Percentiles rank a stretch among this genome's conserved stretches.
Conservation (phyloP, 2,797 vertebrate genomes). For the Limnodromus scolopaceus region DNA sequence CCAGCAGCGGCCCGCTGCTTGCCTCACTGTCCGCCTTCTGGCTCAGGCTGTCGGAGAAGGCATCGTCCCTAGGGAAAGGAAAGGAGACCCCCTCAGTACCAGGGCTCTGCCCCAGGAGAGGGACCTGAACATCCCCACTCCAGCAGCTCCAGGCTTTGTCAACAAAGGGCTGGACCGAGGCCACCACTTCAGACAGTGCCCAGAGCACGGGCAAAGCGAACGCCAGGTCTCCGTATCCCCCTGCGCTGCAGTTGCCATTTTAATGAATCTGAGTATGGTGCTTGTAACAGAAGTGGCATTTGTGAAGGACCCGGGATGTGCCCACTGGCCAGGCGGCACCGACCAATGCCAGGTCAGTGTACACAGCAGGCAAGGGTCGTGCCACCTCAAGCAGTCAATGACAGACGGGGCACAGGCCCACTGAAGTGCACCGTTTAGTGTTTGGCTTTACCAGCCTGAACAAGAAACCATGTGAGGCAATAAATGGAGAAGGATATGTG, state of each 20-base stretch:
- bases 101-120: neutral
- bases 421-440: neutral
- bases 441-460: neutral
- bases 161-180: neutral
- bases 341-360: accelerated
- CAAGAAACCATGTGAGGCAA: neutral
- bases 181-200: neutral
- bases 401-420: neutral
- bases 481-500: accelerated
- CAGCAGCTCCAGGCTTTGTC: neutral
- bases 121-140: neutral
- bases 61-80: constrained; percentile 86
- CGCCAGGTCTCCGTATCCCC: neutral
- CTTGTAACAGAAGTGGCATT: neutral
- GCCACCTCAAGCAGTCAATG: accelerated
- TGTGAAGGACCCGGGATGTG: neutral
- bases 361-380: neutral
- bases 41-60: constrained; percentile 91
- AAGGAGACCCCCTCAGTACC: constrained; percentile 3
- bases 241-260: neutral
- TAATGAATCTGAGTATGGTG: neutral
- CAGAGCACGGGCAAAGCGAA: neutral
- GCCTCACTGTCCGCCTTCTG: constrained; percentile 90
- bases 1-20: constrained; percentile 87
- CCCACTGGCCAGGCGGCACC: neutral